phyloP scores from a whole-genome alignment of 2,888 invertebrate species.

The Oscheius sp. region DNA sequence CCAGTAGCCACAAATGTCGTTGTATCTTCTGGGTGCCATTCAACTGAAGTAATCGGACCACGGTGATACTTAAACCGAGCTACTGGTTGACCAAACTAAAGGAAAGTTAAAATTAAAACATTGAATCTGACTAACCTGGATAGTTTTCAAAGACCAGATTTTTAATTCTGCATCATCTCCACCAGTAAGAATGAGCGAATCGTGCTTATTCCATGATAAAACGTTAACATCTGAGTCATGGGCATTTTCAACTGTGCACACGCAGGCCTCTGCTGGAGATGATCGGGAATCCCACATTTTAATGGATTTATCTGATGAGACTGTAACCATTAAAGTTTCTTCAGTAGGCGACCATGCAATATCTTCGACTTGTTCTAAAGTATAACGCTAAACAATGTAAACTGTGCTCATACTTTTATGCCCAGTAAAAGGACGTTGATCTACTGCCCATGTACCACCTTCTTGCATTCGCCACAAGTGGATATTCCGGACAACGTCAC shows the following conservation, averaged over 20 bases:
- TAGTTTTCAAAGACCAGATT: constrained; percentile 92
- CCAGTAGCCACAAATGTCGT: constrained; percentile 92
- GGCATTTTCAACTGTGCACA: constrained; percentile 85
- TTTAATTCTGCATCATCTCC: constrained; percentile 94
- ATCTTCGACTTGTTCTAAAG: constrained; percentile 86
- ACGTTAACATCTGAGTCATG: constrained; percentile 95
- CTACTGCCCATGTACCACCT: constrained; percentile 85
- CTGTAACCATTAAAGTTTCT: constrained; percentile 78
- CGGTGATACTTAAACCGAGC: constrained; percentile 95
- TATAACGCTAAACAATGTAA: background rate
- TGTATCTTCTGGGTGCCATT: constrained; percentile 92
- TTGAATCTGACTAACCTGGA: constrained; percentile 74
- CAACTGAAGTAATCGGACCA: constrained; percentile 89
- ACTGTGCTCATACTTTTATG: constrained; percentile 75
- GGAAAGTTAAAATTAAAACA: background rate
- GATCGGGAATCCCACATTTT: constrained; percentile 94
- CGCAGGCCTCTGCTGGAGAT: constrained; percentile 86
- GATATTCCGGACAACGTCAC: constrained; percentile 90
- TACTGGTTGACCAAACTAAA: constrained; percentile 78
- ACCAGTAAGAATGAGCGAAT: constrained; percentile 82
- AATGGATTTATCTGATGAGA: constrained; percentile 76
- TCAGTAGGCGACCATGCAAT: constrained; percentile 98
- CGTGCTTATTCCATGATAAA: constrained; percentile 89
- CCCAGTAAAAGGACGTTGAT: constrained; percentile 85
- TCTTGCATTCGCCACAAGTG: constrained; percentile 89